Base-by-base conservation (phyloP, 2,113 vertebrate genomes). In the Entelurus aequoreus region DNA sequence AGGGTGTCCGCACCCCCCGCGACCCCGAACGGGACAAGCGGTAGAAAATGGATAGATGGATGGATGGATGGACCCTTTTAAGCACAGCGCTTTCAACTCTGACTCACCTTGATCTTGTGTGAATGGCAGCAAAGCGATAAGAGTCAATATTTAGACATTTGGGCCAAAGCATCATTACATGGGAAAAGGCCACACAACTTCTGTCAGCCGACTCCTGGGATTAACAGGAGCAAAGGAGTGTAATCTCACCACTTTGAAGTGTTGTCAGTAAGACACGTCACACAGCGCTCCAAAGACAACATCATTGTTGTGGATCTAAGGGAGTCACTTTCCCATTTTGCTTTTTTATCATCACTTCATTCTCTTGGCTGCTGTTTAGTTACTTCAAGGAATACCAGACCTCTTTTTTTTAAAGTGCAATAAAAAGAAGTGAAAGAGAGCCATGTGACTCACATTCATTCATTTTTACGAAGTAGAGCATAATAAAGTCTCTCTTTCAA, bases 161-260 rank as follows among this genome's bases (percentile, higher is more conserved):
- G 21, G 60, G 50, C 58, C 21, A 51, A 21, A 54, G 40, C 42
- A 5, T 68, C 42, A 54, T 51, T 54, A 54, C 62, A 67, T 68
- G 62, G n/a, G 42, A 77, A 72, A 65, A 68, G 56, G 77, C 76
- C 62, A 47, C 59, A 58, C 58, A 62, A 62, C 59, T 77, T 74
- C 49, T 69, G 75, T 79, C 72, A 79, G 78, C 19, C 63, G 74
- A 79, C 60, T 77, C 69, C 54, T n/a, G 6, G 69, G 78, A 79
- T 83, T 81, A 85, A 58, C 42, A 53, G 58, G 69, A 65, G 50
- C 66, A 81, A 81, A 77, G 14, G 62, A 53, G 68, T 66, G 51
- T 75, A 79, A 80, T 76, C 71, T 65, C 11, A 38, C 80, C 66
- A 66, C 83, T 84, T 82, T 87, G 81, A 84, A 81, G 74, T 78